Conservation (phyloP, 1,140 invertebrate species). For the Tribolium castaneum region DNA sequence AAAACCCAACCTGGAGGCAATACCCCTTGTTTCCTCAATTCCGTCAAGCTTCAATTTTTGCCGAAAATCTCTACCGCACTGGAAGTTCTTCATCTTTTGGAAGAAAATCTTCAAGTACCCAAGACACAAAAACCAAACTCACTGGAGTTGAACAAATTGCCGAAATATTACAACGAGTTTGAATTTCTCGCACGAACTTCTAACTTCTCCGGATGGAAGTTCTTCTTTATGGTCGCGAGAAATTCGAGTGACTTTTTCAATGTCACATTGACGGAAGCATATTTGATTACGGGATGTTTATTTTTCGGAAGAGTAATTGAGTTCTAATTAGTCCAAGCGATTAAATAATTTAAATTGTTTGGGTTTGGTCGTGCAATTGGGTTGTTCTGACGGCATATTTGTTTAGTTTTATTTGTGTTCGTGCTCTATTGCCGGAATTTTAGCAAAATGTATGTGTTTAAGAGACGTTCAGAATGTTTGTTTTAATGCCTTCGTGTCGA, state of each 20-base stretch:
- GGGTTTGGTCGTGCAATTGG: no score
- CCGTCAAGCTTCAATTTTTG: neutral
- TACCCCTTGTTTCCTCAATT: neutral
- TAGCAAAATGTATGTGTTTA: no score
- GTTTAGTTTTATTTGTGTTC: no score
- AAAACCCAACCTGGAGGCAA: neutral
- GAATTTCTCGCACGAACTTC: slow-evolving; percentile 11
- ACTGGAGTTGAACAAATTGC: neutral
- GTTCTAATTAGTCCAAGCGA: neutral
- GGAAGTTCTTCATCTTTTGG: neutral
- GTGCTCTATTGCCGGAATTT: no score
- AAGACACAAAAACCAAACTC: neutral
- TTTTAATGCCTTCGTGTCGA: no score
- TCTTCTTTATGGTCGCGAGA: slow-evolving; percentile 60
- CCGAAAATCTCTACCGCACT: neutral
- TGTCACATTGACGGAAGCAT: neutral
- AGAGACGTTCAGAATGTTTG: no score
- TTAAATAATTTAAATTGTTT: neutral
- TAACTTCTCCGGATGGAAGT: slow-evolving; percentile 60
- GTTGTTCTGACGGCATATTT: no score
- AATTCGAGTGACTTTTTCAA: slow-evolving; percentile 48
- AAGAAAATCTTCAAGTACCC: neutral
- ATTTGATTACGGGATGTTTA: no score
- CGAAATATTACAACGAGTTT: neutral
- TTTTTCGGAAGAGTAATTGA: no score